Evolutionary conservation across 2,113 vertebrate genomes (phyloP), one percentile per base, ranked within the genome.

Genomic region (Onychostruthus taczanowskii): DNA sequence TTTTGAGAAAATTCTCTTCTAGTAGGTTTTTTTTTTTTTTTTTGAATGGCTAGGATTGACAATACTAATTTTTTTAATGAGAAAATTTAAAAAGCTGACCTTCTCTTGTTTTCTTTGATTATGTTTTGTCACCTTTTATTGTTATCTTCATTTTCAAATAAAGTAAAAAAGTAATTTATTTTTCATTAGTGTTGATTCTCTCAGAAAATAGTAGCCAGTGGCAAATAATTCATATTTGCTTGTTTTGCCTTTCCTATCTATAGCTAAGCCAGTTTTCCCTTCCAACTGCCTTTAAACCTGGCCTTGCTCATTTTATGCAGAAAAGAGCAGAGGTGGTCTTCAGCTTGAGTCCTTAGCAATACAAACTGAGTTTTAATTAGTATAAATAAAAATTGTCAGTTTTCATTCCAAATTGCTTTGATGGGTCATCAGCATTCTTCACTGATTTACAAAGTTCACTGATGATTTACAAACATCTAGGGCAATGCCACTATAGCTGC

Each of bases 111-210:
- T 76, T 41, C 28, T 49, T 47, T 31, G 23, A 41, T 8, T 31
- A 15, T 15, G 37, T 62, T 92, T 76, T 86, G 11, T n/a, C 26
- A 84, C 11, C 16, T 62, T 78, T 78, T 67, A 24, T 17, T 37
- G 13, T n/a, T 78, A 46, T 18, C 4, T 86, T 74, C 1, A 70
- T 74, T 94, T 69, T 16, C 11, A 43, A 62, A n/a, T 35, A 41
- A 80, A 76, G 82, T 8, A 33, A 30, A 70, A 46, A 52, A 44
- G 7, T 4, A 84, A 67, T 58, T 53, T n/a, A 46, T 50, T 64
- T 14, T 16, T 66, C 11, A 33, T 19, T 0, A 0, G 11, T 61
- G 18, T 35, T 22, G 11, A 31, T 84, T 58, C 74, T 82, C 28
- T 67, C 12, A 62, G 12, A 23, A 81, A 79, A 27, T 28, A 70